A percentile compares a stretch with the other conserved stretches of the same genome.
These are phyloP conservation scores for Pollimyrus isidori DNA, from an alignment of 2,113 vertebrate genomes.

Conservation along the genomic window DNA sequence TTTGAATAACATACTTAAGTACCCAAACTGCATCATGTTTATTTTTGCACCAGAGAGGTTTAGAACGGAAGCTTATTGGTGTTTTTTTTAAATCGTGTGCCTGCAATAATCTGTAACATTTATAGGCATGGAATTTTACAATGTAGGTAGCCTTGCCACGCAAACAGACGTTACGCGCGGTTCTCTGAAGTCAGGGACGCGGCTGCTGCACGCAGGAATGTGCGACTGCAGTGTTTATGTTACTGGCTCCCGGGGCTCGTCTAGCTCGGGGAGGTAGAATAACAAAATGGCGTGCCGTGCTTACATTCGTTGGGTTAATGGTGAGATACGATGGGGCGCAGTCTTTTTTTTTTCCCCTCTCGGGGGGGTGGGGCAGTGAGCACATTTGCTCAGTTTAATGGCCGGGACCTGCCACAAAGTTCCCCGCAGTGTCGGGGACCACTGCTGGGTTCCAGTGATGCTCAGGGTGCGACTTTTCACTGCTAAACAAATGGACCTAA, in stretches of 20 bases:
- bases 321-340: not conserved
- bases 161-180: not conserved
- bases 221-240: not conserved
- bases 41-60: not conserved
- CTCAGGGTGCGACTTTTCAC: not conserved
- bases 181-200: not conserved
- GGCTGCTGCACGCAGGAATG: not conserved
- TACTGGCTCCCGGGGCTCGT: not conserved
- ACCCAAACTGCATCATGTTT: not conserved
- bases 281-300: constrained; percentile 17
- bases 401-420: not conserved
- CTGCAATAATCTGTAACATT: not conserved
- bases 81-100: not conserved
- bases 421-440: not conserved
- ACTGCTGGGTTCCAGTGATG: not conserved
- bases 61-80: not conserved
- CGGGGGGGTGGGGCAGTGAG: not conserved
- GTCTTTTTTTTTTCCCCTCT: not conserved
- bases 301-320: constrained; percentile 21
- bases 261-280: not conserved
- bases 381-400: constrained; percentile 6
- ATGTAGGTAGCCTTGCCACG: not conserved
- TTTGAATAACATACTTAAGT: not conserved
- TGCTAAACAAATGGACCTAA: not conserved
- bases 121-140: not conserved